A percentile compares a stretch with the other conserved stretches of the same genome.
phyloP scores from a whole-genome alignment of 2,888 invertebrate genomes.

The Cloeon dipterum region DNA sequence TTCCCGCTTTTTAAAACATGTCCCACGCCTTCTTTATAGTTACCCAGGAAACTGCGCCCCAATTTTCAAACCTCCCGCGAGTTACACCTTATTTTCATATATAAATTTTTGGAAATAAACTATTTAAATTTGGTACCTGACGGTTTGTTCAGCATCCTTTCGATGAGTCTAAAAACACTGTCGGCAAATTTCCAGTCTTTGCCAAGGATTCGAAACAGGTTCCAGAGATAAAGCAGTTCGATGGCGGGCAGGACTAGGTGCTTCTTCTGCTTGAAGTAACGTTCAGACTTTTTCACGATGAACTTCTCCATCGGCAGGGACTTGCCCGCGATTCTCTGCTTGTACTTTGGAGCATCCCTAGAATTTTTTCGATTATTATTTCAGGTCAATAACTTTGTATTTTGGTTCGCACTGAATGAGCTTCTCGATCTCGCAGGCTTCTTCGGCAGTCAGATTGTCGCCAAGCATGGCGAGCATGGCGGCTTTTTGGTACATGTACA shows the following conservation, averaged over 20 bases:
- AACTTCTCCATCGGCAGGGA: slow-evolving; percentile 95
- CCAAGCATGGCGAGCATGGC: slow-evolving; percentile 53
- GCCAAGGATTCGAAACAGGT: slow-evolving; percentile 62
- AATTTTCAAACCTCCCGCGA: not conserved
- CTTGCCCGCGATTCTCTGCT: slow-evolving; percentile 85
- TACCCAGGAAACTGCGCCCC: too few relatives aligned
- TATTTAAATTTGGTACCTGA: slow-evolving; percentile 11
- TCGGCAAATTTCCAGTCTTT: slow-evolving; percentile 39
- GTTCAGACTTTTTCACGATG: slow-evolving; percentile 59
- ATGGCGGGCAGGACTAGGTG: slow-evolving; percentile 56
- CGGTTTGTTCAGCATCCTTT: slow-evolving; percentile 16
- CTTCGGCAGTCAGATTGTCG: slow-evolving; percentile 24
- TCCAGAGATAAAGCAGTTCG: slow-evolving; percentile 84
- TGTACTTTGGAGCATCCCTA: slow-evolving; percentile 57
- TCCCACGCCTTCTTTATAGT: too few relatives aligned
- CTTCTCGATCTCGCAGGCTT: slow-evolving; percentile 29
- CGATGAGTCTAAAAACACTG: slow-evolving; percentile 35
- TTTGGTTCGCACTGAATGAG: slow-evolving; percentile 35
- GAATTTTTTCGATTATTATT: too few relatives aligned
- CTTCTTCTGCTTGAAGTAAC: slow-evolving; percentile 51
- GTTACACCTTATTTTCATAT: not conserved
- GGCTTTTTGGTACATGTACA: slow-evolving; percentile 78
- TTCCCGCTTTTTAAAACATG: too few relatives aligned
- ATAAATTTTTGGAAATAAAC: not conserved
- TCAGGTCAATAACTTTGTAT: too few relatives aligned